Conservation (phyloP, 1,140 invertebrate species). For the Caerostris extrusa region DNA sequence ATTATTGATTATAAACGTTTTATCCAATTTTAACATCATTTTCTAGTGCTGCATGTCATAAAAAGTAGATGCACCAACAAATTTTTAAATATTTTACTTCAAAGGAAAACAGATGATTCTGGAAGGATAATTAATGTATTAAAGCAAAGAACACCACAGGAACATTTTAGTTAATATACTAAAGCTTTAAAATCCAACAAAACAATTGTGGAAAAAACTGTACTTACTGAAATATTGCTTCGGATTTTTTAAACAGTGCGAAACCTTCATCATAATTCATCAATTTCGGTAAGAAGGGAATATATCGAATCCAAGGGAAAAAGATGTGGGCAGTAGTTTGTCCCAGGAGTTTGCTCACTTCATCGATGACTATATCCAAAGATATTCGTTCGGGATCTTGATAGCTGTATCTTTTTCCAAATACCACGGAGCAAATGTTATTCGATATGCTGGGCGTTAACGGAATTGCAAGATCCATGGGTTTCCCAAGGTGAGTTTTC, state of each 20-base stretch:
- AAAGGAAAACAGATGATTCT: no score
- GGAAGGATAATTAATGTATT: no score
- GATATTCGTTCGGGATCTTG: constrained; percentile 67
- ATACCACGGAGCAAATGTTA: constrained; percentile 77
- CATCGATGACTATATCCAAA: constrained; percentile 51
- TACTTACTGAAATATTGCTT: constrained; percentile 2
- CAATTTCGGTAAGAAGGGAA: constrained; percentile 34
- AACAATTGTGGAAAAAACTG: no score
- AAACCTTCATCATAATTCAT: neutral
- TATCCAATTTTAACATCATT: no score
- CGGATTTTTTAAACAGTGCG: neutral
- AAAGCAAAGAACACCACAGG: no score
- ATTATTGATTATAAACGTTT: no score
- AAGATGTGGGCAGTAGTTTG: constrained; percentile 63
- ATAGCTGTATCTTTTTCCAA: constrained; percentile 77
- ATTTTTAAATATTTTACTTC: no score
- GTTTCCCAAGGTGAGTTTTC: constrained; percentile 24
- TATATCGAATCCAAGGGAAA: constrained; percentile 69
- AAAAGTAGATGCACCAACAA: no score
- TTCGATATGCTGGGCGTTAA: constrained; percentile 78
- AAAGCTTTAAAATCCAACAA: no score
- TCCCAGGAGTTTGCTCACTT: neutral
- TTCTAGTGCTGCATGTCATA: no score
- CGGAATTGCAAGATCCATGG: constrained; percentile 49
- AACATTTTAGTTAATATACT: no score